Conservation (phyloP, 2,888 invertebrate species). For the Trichogramma evanescens region DNA sequence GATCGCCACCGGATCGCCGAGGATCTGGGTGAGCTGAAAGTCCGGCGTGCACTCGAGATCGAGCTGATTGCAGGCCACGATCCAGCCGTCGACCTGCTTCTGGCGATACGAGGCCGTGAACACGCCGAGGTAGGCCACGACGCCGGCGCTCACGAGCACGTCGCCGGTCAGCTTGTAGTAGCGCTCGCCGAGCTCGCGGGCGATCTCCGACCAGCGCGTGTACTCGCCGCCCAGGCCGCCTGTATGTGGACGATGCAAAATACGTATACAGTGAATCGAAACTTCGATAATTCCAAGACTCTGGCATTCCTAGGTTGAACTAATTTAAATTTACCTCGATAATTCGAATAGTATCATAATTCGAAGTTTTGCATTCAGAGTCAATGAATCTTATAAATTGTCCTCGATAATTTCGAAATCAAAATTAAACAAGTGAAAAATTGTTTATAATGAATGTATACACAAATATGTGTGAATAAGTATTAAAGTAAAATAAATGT, state of each 20-base stretch:
- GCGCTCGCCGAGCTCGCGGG: slow-evolving; percentile 60
- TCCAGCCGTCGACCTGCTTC: slow-evolving; percentile 70
- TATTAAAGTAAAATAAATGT: no score
- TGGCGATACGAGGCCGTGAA: slow-evolving; percentile 70
- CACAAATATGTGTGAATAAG: no score
- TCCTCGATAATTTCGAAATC: no score
- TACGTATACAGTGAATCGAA: no score
- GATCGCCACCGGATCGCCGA: slow-evolving; percentile 83
- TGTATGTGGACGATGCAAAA: neutral
- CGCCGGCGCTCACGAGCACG: slow-evolving; percentile 77
- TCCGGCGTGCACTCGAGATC: slow-evolving; percentile 70
- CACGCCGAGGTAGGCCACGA: slow-evolving; percentile 87
- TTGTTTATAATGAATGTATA: no score
- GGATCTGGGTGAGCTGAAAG: slow-evolving; percentile 69
- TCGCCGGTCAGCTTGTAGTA: slow-evolving; percentile 74
- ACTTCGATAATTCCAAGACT: no score
- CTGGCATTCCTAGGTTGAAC: no score
- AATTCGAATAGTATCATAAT: no score
- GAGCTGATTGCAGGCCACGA: slow-evolving; percentile 59
- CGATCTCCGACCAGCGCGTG: slow-evolving; percentile 77
- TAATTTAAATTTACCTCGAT: no score
- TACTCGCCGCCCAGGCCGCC: slow-evolving; percentile 84
- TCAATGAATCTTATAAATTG: no score
- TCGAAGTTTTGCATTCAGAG: no score
- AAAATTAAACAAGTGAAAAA: no score